Evolutionary conservation across 2,888 invertebrate genomes (phyloP).

Genomic region (Clunio marinus): DNA sequence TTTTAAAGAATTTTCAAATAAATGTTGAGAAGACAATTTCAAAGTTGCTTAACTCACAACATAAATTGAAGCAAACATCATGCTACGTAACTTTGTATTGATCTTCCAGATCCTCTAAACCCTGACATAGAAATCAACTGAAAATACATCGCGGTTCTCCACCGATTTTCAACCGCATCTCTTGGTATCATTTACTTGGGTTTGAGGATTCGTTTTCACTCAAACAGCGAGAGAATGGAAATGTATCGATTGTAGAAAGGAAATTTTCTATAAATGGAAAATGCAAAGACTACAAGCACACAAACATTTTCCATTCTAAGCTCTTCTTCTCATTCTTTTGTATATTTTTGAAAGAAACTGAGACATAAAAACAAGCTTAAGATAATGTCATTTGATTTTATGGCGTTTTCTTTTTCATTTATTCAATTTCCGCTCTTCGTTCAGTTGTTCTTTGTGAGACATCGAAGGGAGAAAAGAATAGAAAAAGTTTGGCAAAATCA

Average conservation of each 20-base stretch:
- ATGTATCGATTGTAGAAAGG: not conserved
- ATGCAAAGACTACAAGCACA: no score
- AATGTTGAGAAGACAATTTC: no score
- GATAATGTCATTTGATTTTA: constrained; percentile 39
- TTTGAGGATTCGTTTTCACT: constrained; percentile 24
- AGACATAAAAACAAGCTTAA: constrained; percentile 21
- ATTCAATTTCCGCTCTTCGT: constrained; percentile 20
- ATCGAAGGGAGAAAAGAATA: no score
- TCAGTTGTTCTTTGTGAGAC: no score
- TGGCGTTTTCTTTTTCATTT: constrained; percentile 8
- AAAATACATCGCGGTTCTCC: constrained; percentile 37
- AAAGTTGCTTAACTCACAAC: no score
- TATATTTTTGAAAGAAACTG: no score
- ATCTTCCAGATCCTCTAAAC: not conserved
- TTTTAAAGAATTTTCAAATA: no score
- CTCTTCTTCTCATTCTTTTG: not conserved
- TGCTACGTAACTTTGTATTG: no score
- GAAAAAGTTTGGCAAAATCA: constrained; percentile 13
- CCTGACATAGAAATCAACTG: constrained; percentile 12
- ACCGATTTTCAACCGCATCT: constrained; percentile 38
- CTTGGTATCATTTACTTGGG: constrained; percentile 34
- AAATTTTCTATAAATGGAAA: not conserved
- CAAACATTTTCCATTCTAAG: no score
- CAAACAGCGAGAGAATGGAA: not conserved
- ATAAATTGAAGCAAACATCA: not conserved